Conservation (phyloP, 2,797 vertebrate genomes). For the Erithacus rubecula region DNA sequence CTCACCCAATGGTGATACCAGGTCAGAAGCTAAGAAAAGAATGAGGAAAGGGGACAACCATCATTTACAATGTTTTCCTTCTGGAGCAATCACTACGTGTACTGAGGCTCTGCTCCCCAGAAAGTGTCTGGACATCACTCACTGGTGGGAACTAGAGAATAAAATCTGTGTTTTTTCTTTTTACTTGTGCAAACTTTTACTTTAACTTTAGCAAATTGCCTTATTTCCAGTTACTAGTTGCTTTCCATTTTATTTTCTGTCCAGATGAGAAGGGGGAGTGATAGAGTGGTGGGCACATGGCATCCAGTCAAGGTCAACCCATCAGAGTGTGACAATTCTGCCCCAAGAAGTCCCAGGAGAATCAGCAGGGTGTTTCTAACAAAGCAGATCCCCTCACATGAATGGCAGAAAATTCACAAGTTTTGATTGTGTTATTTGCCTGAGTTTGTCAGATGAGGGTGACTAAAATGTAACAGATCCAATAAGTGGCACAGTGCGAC, state of each 20-base stretch:
- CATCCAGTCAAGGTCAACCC: not conserved
- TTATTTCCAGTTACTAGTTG: not conserved
- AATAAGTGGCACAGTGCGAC: not conserved
- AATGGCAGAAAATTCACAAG: not conserved
- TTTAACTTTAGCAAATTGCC: not conserved
- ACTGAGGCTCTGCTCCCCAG: not conserved
- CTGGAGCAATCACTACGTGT: accelerated
- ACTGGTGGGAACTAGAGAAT: not conserved
- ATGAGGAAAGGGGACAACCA: not conserved
- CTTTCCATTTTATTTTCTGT: not conserved
- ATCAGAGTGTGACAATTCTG: not conserved
- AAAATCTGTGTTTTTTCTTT: not conserved
- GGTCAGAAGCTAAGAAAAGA: not conserved
- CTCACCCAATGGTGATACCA: not conserved
- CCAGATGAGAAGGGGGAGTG: not conserved
- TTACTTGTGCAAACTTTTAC: not conserved
- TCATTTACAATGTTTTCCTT: not conserved
- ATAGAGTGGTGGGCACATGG: accelerated
- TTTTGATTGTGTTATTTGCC: not conserved
- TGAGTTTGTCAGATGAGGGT: not conserved
- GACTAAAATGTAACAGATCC: not conserved
- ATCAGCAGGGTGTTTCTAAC: not conserved
- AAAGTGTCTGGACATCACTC: not conserved
- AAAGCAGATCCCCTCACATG: not conserved
- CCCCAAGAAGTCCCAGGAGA: not conserved